Conservation (phyloP, 2,888 invertebrate species). For the Silvanus unidentatus region DNA sequence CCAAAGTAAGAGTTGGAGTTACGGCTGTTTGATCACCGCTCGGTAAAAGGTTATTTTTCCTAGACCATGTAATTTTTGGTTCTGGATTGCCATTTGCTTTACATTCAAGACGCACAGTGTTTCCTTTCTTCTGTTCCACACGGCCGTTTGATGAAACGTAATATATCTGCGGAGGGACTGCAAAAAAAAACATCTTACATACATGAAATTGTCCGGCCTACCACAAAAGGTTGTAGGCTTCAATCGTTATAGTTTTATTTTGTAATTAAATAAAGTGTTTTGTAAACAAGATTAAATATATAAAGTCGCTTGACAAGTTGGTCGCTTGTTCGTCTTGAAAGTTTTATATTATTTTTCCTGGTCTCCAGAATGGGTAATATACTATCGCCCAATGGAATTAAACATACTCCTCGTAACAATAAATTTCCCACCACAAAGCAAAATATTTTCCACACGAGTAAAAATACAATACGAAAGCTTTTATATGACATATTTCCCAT, state of each 20-base stretch:
- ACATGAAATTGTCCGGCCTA: no score
- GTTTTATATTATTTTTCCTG: constrained; percentile 8
- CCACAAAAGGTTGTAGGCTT: no score
- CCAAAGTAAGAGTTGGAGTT: constrained; percentile 55
- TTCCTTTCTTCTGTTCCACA: constrained; percentile 56
- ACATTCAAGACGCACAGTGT: constrained; percentile 49
- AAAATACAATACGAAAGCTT: constrained; percentile 26
- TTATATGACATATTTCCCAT: constrained; percentile 29
- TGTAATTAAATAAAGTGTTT: no score
- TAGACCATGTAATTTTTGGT: constrained; percentile 51
- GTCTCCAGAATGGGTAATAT: constrained; percentile 23
- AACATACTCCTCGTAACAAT: constrained; percentile 24
- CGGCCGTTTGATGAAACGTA: constrained; percentile 58
- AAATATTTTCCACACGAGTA: constrained; percentile 22
- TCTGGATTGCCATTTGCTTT: constrained; percentile 50
- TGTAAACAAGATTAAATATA: no score
- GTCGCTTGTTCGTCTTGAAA: no score
- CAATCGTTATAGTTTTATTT: no score
- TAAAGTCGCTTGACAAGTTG: no score
- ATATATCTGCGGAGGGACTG: constrained; percentile 61
- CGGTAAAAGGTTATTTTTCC: constrained; percentile 51
- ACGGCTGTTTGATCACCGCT: constrained; percentile 57
- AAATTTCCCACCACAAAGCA: constrained; percentile 27
- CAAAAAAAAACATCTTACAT: constrained; percentile 24
- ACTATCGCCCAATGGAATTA: constrained; percentile 25